Percentiles rank a stretch among this genome's conserved stretches.
These are phyloP conservation scores for Puntigrus tetrazona DNA, from an alignment of 2,113 vertebrate species.

Conservation along the genomic window DNA sequence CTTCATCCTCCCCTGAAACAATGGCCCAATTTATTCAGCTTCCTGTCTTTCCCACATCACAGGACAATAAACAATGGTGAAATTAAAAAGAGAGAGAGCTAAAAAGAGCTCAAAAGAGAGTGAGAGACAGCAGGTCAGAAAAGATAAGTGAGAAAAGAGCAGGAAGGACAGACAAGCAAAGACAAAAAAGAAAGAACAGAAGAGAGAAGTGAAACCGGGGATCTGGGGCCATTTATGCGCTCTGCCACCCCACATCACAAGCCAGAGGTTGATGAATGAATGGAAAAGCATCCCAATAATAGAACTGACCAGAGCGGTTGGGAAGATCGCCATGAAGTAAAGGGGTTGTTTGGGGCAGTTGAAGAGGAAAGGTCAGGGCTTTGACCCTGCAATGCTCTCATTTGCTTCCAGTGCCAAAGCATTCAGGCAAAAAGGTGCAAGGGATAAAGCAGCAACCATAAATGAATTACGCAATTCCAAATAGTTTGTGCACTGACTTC, in stretches of 20 bases:
- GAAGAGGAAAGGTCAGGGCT: constrained; percentile 13
- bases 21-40: constrained; percentile 31
- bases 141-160: constrained; percentile 14
- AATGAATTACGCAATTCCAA: neutral
- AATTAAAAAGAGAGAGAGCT: constrained; percentile 33
- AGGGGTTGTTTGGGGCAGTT: neutral
- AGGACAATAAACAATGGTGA: constrained; percentile 29
- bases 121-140: neutral
- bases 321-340: neutral
- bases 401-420: constrained; percentile 13
- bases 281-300: constrained; percentile 67
- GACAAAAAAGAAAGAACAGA: constrained; percentile 36
- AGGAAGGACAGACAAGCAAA: constrained; percentile 42
- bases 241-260: constrained; percentile 67
- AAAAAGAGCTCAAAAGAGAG: constrained; percentile 13
- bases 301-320: constrained; percentile 55
- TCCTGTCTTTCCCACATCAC: constrained; percentile 42
- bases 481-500: neutral
- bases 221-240: constrained; percentile 49
- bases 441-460: neutral
- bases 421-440: neutral
- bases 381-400: neutral
- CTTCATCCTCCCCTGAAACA: constrained; percentile 39
- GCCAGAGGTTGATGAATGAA: constrained; percentile 68
- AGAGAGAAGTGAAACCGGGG: constrained; percentile 2